Base-by-base conservation (phyloP, 2,888 invertebrate species). In the Drosophila mimica region DNA sequence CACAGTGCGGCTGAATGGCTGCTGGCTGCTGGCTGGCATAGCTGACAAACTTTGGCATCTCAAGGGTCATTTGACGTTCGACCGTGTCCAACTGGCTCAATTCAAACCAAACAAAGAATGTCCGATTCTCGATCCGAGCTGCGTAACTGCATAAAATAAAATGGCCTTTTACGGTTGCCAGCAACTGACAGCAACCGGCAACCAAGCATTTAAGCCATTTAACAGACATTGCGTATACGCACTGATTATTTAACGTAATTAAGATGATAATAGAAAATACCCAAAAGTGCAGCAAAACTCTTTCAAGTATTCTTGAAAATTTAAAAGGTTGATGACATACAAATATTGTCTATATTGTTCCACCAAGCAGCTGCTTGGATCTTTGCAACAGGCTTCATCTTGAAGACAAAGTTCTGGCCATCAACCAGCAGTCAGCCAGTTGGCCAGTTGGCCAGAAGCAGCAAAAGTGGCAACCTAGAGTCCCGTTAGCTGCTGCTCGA, bases 1-100 rank as follows among this genome's bases (percentile, higher is more conserved):
- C 54, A 9, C 59, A 54, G 58, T 33, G 61, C 60, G 36, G 61
- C 43, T 59, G 65, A 73, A 76, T 78, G 58, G 51, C 64, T 25
- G 25, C 25, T 25, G 25, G 25, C 25, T 25, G 25, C 25, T 25
- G 25, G 25, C 25, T 25, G 61, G 43, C 70, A 74, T 74, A 51
- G 62, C 54, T 58, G 58, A 58, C 65, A 54, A 43, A 36, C 57
- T 59, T 38, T 51, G 70, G 56, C 67, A 78, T 74, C 68, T 79
- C 38, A 59, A 73, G 67, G 49, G 53, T 28, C 61, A 34, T 51
- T 46, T 48, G 53, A 28, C 40, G 28, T 40, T 51, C 51, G 20
- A 7, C 51, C 25, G 53, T 70, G 60, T 60, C 70, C 53, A 70
- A 38, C 63, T 63, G 20, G 60, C 63, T 31, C 9, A 43, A 59